phyloP scores from a whole-genome alignment of 2,888 invertebrate genomes.

The Drosophila differens region DNA sequence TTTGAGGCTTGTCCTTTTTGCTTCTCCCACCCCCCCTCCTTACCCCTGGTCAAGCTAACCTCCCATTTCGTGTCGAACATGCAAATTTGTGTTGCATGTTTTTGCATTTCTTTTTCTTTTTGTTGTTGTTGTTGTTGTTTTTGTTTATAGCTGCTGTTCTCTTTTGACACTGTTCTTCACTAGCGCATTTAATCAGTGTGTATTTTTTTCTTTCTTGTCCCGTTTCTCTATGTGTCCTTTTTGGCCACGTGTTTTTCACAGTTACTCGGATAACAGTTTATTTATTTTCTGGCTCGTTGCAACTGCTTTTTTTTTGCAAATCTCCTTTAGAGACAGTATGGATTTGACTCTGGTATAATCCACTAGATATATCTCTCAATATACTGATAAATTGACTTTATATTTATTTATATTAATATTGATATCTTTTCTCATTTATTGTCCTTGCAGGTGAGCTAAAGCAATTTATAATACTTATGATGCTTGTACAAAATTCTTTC shows the following conservation, averaged over 20 bases:
- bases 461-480: not conserved
- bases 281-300: slow-evolving; percentile 57
- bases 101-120: slow-evolving; percentile 15
- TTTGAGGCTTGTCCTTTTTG: slow-evolving; percentile 14
- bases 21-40: not conserved
- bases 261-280: slow-evolving; percentile 27
- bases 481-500: not conserved
- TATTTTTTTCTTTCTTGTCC: slow-evolving; percentile 16
- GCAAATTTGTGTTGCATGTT: slow-evolving; percentile 69
- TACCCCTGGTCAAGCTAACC: slow-evolving; percentile 14
- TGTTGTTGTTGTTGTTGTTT: slow-evolving; percentile 6
- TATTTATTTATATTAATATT: not conserved
- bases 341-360: not conserved
- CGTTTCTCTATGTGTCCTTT: not conserved
- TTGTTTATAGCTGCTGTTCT: slow-evolving; percentile 2
- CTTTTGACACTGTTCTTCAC: slow-evolving; percentile 14
- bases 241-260: slow-evolving; percentile 1
- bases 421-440: slow-evolving; percentile 12
- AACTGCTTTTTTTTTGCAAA: slow-evolving; percentile 10
- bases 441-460: slow-evolving; percentile 64
- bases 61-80: slow-evolving; percentile 73
- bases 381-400: not conserved
- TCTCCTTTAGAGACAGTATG: too few species aligned
- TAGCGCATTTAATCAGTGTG: slow-evolving; percentile 25
- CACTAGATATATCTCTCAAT: not conserved